Conservation (phyloP, 2,113 vertebrate genomes). For the Anthoscopus minutus region DNA sequence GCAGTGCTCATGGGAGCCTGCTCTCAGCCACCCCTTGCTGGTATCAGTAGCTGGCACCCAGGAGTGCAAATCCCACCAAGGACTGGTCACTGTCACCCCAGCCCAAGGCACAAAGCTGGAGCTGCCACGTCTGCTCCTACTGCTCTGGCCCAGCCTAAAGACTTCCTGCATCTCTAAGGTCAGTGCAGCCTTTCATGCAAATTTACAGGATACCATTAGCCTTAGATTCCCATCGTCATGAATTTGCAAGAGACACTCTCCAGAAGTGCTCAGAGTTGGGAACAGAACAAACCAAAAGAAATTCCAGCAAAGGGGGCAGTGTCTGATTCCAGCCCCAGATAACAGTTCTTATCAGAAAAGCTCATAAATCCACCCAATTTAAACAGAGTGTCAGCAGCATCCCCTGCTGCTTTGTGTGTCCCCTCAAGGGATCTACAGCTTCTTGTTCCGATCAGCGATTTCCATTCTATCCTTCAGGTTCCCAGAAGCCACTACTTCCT, state of each 20-base stretch:
- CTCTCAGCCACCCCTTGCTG: not conserved
- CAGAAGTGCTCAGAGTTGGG: slow-evolving; percentile 22
- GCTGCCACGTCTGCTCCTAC: not conserved
- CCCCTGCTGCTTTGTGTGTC: not conserved
- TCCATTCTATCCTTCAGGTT: slow-evolving; percentile 1
- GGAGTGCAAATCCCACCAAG: not conserved
- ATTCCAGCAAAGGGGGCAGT: not conserved
- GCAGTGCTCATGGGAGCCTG: not conserved
- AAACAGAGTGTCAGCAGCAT: slow-evolving; percentile 62
- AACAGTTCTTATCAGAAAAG: slow-evolving; percentile 36
- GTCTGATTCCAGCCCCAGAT: slow-evolving; percentile 48
- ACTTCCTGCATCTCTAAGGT: not conserved
- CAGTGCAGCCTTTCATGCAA: not conserved
- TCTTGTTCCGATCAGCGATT: slow-evolving; percentile 1
- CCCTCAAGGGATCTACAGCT: slow-evolving; percentile 27
- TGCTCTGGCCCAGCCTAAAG: not conserved
- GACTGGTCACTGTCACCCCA: not conserved
- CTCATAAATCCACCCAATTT: slow-evolving; percentile 58
- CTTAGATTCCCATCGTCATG: not conserved
- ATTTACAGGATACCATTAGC: not conserved
- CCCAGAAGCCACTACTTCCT: slow-evolving; percentile 13
- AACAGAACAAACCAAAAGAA: slow-evolving; percentile 20
- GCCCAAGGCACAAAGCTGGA: not conserved
- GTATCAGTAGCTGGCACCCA: not conserved
- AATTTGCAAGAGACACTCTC: not conserved